Conservation (phyloP, 2,797 vertebrate species). For the Myoxocephalus aenaeus region DNA sequence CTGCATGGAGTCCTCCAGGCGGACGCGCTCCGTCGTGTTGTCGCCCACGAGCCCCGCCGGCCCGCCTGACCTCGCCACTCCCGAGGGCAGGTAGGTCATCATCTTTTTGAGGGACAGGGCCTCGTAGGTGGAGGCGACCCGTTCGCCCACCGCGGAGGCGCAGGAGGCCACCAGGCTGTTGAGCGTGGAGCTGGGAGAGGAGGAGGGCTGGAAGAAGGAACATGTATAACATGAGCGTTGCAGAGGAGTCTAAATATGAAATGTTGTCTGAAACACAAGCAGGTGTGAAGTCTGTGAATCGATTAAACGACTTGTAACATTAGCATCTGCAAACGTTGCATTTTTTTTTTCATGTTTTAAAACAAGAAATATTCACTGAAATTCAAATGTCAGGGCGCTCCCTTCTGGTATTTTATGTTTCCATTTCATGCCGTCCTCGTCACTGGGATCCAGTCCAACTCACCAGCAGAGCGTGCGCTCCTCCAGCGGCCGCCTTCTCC, state of each 20-base stretch:
- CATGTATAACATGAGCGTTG: neutral
- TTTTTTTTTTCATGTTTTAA: no score
- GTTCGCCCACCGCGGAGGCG: slow-evolving; percentile 93
- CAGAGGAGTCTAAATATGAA: no score
- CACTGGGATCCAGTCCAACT: slow-evolving; percentile 13
- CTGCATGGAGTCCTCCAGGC: slow-evolving; percentile 89
- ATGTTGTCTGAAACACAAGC: no score
- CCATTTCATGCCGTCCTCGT: neutral
- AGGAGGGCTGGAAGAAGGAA: slow-evolving; percentile 61
- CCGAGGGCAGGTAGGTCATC: slow-evolving; percentile 89
- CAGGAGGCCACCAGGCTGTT: slow-evolving; percentile 96
- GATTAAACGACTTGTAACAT: neutral
- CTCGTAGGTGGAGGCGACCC: slow-evolving; percentile 95
- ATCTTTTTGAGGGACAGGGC: slow-evolving; percentile 94
- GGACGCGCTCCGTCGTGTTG: slow-evolving; percentile 79
- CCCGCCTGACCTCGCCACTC: slow-evolving; percentile 23
- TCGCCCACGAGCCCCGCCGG: slow-evolving; percentile 33
- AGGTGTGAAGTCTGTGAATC: no score
- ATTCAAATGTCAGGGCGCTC: neutral
- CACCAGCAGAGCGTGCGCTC: slow-evolving; percentile 82
- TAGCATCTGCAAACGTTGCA: no score
- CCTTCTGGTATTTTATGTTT: neutral
- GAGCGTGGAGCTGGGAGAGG: slow-evolving; percentile 85
- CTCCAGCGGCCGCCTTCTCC: slow-evolving; percentile 58
- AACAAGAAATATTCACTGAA: no score